Conservation (phyloP, 1,140 invertebrate genomes). For the Anastatus disparis region DNA sequence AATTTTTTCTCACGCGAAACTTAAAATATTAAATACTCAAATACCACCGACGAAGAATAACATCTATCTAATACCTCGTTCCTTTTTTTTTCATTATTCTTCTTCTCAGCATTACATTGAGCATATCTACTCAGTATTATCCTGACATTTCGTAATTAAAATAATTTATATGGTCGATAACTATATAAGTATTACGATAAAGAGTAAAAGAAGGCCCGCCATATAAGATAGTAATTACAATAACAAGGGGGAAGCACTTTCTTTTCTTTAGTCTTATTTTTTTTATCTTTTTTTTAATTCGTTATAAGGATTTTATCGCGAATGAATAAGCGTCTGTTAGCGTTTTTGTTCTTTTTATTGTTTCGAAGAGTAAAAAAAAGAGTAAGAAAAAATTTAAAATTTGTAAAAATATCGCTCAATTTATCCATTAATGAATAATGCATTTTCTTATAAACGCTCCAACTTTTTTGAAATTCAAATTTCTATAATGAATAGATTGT, state of each 20-base stretch:
- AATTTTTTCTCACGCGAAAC: too few relatives aligned
- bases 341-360: too few relatives aligned
- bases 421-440: constrained; percentile 4
- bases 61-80: too few relatives aligned
- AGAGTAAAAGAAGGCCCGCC: constrained; percentile 20
- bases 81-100: constrained; percentile 8
- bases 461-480: constrained; percentile 10
- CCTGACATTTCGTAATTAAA: constrained; percentile 42
- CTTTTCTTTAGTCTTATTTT: not conserved
- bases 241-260: constrained; percentile 14
- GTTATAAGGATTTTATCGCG: constrained; percentile 16
- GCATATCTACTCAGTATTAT: constrained; percentile 33
- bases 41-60: constrained; percentile 32
- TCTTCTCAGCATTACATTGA: not conserved
- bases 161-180: constrained; percentile 43
- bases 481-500: not conserved
- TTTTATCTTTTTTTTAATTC: not conserved
- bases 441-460: not conserved
- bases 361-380: too few relatives aligned
- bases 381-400: not conserved
- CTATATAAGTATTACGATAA: constrained; percentile 35
- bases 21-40: too few relatives aligned
- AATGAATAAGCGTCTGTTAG: constrained; percentile 1
- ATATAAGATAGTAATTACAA: constrained; percentile 34
- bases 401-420: not conserved